Evolutionary conservation across 2,797 vertebrate genomes (phyloP).

Genomic region (Poecilia gillii): DNA sequence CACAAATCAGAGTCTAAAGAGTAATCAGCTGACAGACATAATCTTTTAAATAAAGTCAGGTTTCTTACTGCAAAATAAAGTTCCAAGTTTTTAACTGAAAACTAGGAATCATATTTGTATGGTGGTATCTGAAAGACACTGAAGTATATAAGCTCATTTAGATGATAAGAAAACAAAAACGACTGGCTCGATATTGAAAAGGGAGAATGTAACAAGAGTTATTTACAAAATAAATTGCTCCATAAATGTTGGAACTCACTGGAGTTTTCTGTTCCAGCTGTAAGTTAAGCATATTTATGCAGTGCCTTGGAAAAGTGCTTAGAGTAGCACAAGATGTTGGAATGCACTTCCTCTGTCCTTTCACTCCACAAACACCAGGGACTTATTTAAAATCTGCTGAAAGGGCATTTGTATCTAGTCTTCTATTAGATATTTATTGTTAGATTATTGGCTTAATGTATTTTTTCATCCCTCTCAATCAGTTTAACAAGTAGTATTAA

Average conservation of each 20-base stretch:
- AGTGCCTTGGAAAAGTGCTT: not conserved
- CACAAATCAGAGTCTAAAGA: conserved; percentile 30
- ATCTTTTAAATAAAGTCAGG: conserved; percentile 7
- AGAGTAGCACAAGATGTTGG: not conserved
- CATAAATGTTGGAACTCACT: not conserved
- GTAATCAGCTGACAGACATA: conserved; percentile 25
- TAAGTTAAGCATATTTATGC: not conserved
- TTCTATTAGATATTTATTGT: not conserved
- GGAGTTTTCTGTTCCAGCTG: not conserved
- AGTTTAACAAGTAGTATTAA: too few species aligned
- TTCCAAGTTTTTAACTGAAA: not conserved
- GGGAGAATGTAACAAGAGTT: not conserved
- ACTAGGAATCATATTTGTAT: not conserved
- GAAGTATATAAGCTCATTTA: not conserved
- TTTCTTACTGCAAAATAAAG: not conserved
- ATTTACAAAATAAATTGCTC: not conserved
- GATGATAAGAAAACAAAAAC: not conserved
- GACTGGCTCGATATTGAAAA: not conserved
- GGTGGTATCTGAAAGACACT: not conserved
- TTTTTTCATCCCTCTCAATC: not conserved
- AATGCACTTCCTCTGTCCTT: not conserved
- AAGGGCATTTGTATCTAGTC: not conserved
- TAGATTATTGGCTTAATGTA: not conserved
- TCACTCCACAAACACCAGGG: not conserved
- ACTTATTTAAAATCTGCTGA: not conserved